phyloP scores from a whole-genome alignment of 1,140 invertebrate species.

The Pogonus chalceus region DNA sequence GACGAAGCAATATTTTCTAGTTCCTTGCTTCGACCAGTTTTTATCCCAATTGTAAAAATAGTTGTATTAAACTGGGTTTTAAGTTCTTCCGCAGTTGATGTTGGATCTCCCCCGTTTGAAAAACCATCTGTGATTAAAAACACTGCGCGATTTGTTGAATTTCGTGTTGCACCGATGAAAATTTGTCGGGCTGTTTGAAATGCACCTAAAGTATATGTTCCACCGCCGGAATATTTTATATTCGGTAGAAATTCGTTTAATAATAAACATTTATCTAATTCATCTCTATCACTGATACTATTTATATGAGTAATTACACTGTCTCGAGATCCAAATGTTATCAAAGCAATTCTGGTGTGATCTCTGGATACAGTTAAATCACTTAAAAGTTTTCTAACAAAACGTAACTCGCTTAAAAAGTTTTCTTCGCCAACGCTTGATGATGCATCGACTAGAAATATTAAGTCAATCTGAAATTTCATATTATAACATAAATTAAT shows the following conservation, averaged over 20 bases:
- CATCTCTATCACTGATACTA: constrained; percentile 40
- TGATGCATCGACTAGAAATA: constrained; percentile 61
- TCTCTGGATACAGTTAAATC: constrained; percentile 56
- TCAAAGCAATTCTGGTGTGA: constrained; percentile 51
- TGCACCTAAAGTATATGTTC: constrained; percentile 59
- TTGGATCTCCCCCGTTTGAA: constrained; percentile 60
- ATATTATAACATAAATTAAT: too few relatives aligned
- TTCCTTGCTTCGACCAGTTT: constrained; percentile 56
- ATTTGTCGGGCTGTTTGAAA: constrained; percentile 51
- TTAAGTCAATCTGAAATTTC: constrained; percentile 52
- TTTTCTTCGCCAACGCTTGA: constrained; percentile 55
- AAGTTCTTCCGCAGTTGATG: constrained; percentile 44
- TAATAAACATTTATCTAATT: constrained; percentile 53
- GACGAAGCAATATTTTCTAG: constrained; percentile 54
- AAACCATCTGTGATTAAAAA: constrained; percentile 65
- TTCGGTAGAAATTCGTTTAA: constrained; percentile 49
- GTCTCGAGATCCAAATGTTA: constrained; percentile 54
- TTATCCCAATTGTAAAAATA: constrained; percentile 57
- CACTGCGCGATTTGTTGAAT: constrained; percentile 47
- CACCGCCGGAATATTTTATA: constrained; percentile 54
- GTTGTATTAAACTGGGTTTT: constrained; percentile 39
- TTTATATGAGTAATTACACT: constrained; percentile 50
- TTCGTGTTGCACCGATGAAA: constrained; percentile 29
- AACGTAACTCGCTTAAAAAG: constrained; percentile 58
- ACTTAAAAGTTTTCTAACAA: constrained; percentile 59